Conservation (phyloP, 1,140 invertebrate genomes). For the Eriocheir sinensis region DNA sequence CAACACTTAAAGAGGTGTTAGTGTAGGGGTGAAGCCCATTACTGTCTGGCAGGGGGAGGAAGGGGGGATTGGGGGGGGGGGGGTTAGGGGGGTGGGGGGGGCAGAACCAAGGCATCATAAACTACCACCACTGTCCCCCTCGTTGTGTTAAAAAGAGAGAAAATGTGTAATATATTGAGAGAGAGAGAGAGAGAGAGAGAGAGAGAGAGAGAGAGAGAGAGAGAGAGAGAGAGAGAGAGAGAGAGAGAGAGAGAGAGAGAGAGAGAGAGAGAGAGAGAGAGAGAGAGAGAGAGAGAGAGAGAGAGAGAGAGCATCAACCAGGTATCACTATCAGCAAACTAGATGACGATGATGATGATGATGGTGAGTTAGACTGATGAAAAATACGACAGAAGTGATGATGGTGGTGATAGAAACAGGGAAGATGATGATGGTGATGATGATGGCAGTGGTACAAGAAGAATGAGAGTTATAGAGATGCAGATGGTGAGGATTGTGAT, state of each 20-base stretch:
- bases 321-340: too few species aligned
- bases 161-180: background rate
- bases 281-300: constrained; percentile 45
- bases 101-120: background rate
- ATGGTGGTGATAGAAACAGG: background rate
- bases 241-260: background rate
- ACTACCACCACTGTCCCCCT: background rate
- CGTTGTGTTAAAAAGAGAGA: background rate
- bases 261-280: constrained; percentile 41
- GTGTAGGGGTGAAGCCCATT: constrained; percentile 2
- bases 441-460: too few species aligned
- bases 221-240: constrained; percentile 2
- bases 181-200: constrained; percentile 30
- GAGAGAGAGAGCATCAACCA: background rate
- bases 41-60: background rate
- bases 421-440: too few species aligned
- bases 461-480: too few species aligned
- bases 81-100: background rate
- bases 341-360: too few species aligned
- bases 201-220: constrained; percentile 19
- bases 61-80: background rate
- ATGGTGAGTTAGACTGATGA: too few species aligned
- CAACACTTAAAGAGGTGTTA: constrained; percentile 14
- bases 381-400: too few species aligned
- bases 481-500: background rate